phyloP scores from a whole-genome alignment of 2,113 vertebrate species.

The Pseudopodoces humilis region DNA sequence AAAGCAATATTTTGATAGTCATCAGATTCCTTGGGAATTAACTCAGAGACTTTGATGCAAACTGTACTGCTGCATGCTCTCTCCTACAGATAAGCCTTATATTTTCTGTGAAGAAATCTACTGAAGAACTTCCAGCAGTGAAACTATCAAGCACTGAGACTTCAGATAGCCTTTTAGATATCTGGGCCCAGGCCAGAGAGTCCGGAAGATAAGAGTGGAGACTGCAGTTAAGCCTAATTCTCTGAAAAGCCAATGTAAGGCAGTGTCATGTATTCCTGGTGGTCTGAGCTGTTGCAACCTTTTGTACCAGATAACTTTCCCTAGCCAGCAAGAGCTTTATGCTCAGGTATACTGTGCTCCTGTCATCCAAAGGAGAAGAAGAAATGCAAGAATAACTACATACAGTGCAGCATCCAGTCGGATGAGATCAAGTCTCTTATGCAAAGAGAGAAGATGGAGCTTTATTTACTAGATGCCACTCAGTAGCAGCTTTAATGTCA shows the following conservation, averaged over 20 bases:
- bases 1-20: conserved; percentile 16
- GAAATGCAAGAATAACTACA: neutral
- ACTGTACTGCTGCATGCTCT: neutral
- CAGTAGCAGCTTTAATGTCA: neutral
- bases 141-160: conserved; percentile 33
- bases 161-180: conserved; percentile 55
- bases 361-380: neutral
- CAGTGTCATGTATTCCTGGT: neutral
- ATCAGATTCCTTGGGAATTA: conserved; percentile 49
- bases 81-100: conserved; percentile 11
- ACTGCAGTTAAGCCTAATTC: conserved; percentile 43
- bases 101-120: conserved; percentile 22
- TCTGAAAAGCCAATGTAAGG: conserved; percentile 18
- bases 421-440: neutral
- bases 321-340: neutral
- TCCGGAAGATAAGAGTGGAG: conserved; percentile 36
- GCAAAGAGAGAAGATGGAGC: neutral
- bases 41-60: conserved; percentile 41
- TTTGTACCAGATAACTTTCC: neutral
- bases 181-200: neutral
- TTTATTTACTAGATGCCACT: neutral
- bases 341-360: neutral
- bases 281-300: neutral
- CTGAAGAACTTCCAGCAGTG: conserved; percentile 44
- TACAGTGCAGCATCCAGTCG: neutral